Conservation (phyloP, 2,888 invertebrate species). For the Dolichomitus sp. region DNA sequence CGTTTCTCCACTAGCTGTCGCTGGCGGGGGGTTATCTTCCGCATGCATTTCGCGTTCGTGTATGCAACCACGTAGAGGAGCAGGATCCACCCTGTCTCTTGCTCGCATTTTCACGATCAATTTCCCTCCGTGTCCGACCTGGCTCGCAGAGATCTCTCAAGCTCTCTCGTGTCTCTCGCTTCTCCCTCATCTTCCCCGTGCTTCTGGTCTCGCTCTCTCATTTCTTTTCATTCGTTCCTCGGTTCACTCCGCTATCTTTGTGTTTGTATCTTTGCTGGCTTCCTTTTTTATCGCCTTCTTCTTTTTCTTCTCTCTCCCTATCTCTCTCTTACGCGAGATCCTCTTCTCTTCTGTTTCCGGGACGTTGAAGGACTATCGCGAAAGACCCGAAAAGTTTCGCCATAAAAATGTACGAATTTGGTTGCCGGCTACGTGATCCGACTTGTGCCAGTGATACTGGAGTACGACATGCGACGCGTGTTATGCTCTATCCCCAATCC, state of each 20-base stretch:
- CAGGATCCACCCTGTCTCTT: slow-evolving; percentile 55
- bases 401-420: slow-evolving; percentile 67
- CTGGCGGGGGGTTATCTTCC: slow-evolving; percentile 22
- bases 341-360: slow-evolving; percentile 42
- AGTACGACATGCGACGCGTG: slow-evolving; percentile 42
- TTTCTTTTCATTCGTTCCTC: slow-evolving; percentile 50
- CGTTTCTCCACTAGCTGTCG: slow-evolving; percentile 27
- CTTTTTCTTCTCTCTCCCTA: slow-evolving; percentile 10
- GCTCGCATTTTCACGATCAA: slow-evolving; percentile 65
- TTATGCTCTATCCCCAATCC: slow-evolving; percentile 53
- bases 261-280: slow-evolving; percentile 5
- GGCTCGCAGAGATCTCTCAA: slow-evolving; percentile 41
- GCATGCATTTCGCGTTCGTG: slow-evolving; percentile 54
- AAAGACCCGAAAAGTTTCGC: slow-evolving; percentile 61
- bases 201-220: slow-evolving; percentile 38
- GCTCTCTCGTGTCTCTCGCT: slow-evolving; percentile 19
- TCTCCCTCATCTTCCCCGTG: slow-evolving; percentile 26
- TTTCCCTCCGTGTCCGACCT: slow-evolving; percentile 57
- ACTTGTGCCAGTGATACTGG: slow-evolving; percentile 47
- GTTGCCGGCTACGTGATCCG: slow-evolving; percentile 63
- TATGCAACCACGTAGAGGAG: slow-evolving; percentile 47
- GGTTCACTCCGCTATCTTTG: slow-evolving; percentile 37
- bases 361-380: slow-evolving; percentile 63
- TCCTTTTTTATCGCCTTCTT: slow-evolving; percentile 44
- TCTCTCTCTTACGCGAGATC: slow-evolving; percentile 40